Evolutionary conservation across 2,797 vertebrate species (phyloP).

Genomic region (Cirrhinus mrigala): DNA sequence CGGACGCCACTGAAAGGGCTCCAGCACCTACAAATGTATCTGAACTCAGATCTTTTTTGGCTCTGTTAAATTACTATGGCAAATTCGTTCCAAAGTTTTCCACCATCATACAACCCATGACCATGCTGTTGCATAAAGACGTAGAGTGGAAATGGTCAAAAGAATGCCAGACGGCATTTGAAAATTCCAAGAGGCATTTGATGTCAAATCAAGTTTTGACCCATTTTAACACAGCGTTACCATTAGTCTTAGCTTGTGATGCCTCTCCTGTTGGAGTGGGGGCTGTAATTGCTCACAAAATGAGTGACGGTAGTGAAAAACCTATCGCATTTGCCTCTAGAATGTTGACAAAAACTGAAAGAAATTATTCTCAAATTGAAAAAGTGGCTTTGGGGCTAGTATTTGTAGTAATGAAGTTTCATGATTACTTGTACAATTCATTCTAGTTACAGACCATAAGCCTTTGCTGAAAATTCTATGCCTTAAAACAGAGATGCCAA

Average conservation of each 20-base stretch:
- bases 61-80: neutral
- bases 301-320: conserved; percentile 28
- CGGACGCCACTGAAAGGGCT: neutral
- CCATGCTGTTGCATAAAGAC: conserved; percentile 23
- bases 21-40: neutral
- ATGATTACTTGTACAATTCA: conserved; percentile 30
- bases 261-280: neutral
- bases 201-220: neutral
- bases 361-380: conserved; percentile 23
- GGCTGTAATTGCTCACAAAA: conserved; percentile 25
- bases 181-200: conserved; percentile 7
- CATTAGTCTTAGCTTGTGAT: conserved; percentile 24
- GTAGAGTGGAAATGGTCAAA: conserved; percentile 7
- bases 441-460: conserved; percentile 47
- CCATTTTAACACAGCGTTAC: neutral
- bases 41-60: neutral
- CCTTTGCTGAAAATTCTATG: conserved; percentile 50
- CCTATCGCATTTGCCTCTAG: conserved; percentile 1
- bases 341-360: conserved; percentile 6
- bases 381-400: conserved; percentile 6
- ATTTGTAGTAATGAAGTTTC: conserved; percentile 14
- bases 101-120: conserved; percentile 20
- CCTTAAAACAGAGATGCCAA: conserved; percentile 29
- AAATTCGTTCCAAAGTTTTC: conserved; percentile 30
- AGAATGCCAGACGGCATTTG: conserved; percentile 3